Percentiles rank a stretch among this genome's conserved stretches.
phyloP scores from a whole-genome alignment of 2,888 invertebrate genomes.

The Odontomyia ornata region DNA sequence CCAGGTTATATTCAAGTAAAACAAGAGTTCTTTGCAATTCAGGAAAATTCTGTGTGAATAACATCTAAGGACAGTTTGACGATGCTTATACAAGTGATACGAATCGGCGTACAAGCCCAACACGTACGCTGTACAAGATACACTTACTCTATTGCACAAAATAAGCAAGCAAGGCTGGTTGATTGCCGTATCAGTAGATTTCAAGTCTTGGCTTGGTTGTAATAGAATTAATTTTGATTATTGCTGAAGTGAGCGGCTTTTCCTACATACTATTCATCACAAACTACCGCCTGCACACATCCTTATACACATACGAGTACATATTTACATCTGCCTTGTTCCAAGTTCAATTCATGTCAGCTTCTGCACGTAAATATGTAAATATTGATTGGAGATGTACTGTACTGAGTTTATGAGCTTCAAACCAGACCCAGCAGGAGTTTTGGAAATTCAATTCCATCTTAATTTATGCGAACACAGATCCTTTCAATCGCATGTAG shows the following conservation, averaged over 20 bases:
- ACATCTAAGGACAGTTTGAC: no score
- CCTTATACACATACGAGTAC: background rate
- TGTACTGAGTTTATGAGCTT: background rate
- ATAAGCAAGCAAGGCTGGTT: background rate
- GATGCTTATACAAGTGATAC: no score
- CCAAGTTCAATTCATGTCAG: constrained; percentile 4
- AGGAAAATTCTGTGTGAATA: no score
- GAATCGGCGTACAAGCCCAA: no score
- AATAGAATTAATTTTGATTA: background rate
- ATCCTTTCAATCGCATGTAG: no score
- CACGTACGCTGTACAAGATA: no score
- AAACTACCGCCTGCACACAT: no score
- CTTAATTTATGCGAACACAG: background rate
- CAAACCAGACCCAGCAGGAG: background rate
- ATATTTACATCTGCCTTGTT: background rate
- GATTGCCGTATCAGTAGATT: background rate
- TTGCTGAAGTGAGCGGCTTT: constrained; percentile 2
- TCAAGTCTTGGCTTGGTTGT: background rate
- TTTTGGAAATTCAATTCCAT: background rate
- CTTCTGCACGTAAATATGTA: background rate
- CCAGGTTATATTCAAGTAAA: no score
- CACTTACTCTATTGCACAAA: no score
- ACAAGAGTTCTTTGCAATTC: no score
- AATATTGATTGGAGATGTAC: constrained; percentile 5
- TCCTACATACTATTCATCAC: background rate